These are phyloP conservation scores for Nymphalis io DNA, from an alignment of 1,140 invertebrate genomes.

Conservation along the genomic window DNA sequence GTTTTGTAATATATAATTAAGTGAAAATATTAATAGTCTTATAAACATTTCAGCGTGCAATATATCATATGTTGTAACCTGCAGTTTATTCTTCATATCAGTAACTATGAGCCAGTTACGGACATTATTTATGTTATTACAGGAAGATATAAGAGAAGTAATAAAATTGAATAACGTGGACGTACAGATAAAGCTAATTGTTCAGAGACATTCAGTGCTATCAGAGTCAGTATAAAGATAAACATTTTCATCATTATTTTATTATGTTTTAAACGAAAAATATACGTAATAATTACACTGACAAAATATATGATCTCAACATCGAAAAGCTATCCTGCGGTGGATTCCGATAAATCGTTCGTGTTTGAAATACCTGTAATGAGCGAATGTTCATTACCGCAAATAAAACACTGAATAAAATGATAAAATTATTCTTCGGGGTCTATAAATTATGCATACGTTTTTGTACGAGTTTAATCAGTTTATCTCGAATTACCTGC, in stretches of 20 bases:
- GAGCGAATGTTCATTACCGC: constrained; percentile 7
- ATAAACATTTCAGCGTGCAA: constrained; percentile 28
- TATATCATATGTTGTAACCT: constrained; percentile 25
- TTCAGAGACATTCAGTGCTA: constrained; percentile 31
- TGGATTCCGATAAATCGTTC: constrained; percentile 7
- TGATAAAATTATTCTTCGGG: constrained; percentile 10
- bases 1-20: too few relatives aligned
- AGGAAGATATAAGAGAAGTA: constrained; percentile 35
- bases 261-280: too few relatives aligned
- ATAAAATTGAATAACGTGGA: constrained; percentile 22
- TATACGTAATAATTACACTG: background rate
- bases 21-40: background rate
- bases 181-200: constrained; percentile 22
- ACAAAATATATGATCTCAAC: constrained; percentile 6
- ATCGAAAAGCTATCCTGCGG: constrained; percentile 3
- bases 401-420: constrained; percentile 8
- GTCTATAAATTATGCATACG: constrained; percentile 11
- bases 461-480: constrained; percentile 10
- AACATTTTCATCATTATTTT: background rate
- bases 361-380: constrained; percentile 7
- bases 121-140: constrained; percentile 33
- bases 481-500: background rate
- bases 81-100: constrained; percentile 29
- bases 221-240: constrained; percentile 23
- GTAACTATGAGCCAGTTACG: constrained; percentile 32